phyloP scores from a whole-genome alignment of 2,113 vertebrate genomes.

The Motacilla alba region DNA sequence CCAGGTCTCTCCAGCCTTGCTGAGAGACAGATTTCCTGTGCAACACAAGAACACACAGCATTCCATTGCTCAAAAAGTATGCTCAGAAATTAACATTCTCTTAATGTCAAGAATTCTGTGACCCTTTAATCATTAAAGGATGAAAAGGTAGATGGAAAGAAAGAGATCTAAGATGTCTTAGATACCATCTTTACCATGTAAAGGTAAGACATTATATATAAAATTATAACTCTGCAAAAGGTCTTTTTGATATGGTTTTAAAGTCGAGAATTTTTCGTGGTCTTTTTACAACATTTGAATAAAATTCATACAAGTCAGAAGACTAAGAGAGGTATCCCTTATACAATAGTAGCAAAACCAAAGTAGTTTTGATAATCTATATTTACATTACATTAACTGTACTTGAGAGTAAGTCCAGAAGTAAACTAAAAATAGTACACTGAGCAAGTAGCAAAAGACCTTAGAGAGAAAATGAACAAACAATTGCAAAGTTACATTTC shows the following conservation, averaged over 20 bases:
- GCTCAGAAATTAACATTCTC: neutral
- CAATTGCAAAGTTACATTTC: neutral
- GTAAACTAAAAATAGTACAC: neutral
- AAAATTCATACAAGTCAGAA: neutral
- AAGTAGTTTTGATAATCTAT: neutral
- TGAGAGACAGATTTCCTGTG: constrained; percentile 15
- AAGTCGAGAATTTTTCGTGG: neutral
- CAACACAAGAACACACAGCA: neutral
- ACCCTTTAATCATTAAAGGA: neutral
- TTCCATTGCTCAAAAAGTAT: neutral
- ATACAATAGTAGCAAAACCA: neutral
- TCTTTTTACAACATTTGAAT: neutral
- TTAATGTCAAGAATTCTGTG: neutral
- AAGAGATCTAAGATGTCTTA: neutral
- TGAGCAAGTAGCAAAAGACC: neutral
- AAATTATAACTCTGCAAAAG: neutral
- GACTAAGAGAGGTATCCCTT: neutral
- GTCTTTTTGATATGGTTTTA: neutral
- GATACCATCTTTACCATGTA: neutral
- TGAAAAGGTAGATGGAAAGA: neutral
- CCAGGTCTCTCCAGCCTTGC: neutral
- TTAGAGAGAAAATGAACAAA: neutral
- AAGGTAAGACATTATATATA: neutral
- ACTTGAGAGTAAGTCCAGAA: neutral
- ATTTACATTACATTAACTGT: neutral